Conservation (phyloP, 2,113 vertebrate species). For the Psammodynastes pulverulentus region DNA sequence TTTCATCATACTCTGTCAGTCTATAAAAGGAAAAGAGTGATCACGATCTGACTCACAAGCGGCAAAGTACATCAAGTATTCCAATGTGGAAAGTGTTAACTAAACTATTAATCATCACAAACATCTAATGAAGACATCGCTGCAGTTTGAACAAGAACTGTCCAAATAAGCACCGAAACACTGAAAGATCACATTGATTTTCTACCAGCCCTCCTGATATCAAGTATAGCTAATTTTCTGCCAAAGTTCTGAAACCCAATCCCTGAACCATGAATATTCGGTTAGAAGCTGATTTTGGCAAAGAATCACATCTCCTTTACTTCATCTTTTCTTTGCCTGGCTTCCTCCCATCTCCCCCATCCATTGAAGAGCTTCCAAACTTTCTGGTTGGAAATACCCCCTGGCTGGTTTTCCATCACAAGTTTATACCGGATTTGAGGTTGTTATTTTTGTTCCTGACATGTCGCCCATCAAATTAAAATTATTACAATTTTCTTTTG, state of each 20-base stretch:
- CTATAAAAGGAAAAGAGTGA: background rate
- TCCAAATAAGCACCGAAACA: background rate
- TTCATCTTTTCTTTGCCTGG: background rate
- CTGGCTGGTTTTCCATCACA: conserved; percentile 60
- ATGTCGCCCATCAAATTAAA: conserved; percentile 64
- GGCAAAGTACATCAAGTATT: background rate
- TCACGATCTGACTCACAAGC: background rate
- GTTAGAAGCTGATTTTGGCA: conserved; percentile 51
- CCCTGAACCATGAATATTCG: conserved; percentile 26
- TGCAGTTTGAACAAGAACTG: background rate
- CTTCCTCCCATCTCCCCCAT: conserved; percentile 34
- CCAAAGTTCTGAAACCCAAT: conserved; percentile 49
- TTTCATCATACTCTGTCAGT: background rate
- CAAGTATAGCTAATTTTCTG: conserved; percentile 48
- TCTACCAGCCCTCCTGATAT: background rate
- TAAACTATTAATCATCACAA: background rate
- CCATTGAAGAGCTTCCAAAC: conserved; percentile 57
- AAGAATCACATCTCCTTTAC: conserved; percentile 41
- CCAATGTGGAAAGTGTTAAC: background rate
- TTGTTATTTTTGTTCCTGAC: conserved; percentile 51
- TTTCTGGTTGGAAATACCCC: conserved; percentile 70
- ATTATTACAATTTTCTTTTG: conserved; percentile 65
- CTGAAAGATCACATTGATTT: conserved; percentile 2
- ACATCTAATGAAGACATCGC: background rate
- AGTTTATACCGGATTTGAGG: conserved; percentile 59